A percentile compares a stretch with the other conserved stretches of the same genome.
These are phyloP conservation scores for Papilio polytes DNA, from an alignment of 1,140 invertebrate genomes.

Conservation along the genomic window DNA sequence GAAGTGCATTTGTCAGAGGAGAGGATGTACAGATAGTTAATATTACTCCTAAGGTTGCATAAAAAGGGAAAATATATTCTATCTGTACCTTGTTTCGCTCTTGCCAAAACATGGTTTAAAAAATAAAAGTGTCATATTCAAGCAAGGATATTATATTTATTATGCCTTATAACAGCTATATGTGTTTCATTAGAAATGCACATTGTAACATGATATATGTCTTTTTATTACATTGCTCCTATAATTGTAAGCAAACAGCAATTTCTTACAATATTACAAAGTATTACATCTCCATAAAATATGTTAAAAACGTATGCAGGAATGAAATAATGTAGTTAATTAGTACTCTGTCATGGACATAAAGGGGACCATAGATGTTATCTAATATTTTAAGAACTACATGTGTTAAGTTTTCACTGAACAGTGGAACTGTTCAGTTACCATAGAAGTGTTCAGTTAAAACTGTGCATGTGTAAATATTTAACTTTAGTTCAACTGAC, in stretches of 20 bases:
- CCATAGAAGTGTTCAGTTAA: too few species aligned
- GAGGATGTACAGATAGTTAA: too few species aligned
- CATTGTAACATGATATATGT: conserved; percentile 38
- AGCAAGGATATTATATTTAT: conserved; percentile 7
- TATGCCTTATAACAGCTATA: conserved; percentile 17
- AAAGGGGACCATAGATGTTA: neutral
- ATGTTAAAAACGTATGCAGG: neutral
- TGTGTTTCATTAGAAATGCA: conserved; percentile 19
- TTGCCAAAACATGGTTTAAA: neutral
- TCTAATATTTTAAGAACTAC: neutral
- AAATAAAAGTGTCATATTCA: neutral
- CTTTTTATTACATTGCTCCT: conserved; percentile 48
- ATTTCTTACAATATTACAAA: conserved; percentile 44
- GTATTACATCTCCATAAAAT: conserved; percentile 48
- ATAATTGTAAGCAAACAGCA: conserved; percentile 36
- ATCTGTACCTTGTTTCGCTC: too few species aligned
- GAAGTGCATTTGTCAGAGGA: too few species aligned
- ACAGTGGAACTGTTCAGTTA: too few species aligned
- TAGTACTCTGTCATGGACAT: neutral
- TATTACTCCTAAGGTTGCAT: too few species aligned
- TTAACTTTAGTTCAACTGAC: too few species aligned
- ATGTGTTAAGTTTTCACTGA: too few species aligned
- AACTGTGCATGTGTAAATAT: too few species aligned
- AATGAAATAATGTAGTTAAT: neutral
- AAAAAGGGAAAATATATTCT: too few species aligned